Percentiles rank a stretch among this genome's conserved stretches.
Evolutionary conservation across 2,113 vertebrate species (phyloP).

Genomic region (Elachura formosa): DNA sequence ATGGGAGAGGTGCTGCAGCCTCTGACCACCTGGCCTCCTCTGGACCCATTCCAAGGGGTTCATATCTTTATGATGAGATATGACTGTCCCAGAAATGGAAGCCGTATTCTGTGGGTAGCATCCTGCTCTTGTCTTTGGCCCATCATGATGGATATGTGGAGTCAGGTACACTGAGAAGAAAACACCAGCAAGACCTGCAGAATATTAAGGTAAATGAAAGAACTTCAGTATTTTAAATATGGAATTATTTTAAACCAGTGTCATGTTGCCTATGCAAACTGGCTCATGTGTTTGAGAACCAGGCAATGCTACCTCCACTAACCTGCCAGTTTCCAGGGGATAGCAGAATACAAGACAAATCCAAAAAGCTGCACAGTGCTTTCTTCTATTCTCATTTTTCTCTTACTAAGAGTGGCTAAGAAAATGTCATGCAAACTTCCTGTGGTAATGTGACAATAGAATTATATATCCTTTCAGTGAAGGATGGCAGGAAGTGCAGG

Average conservation of each 20-base stretch:
- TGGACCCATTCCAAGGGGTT: accelerated
- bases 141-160: accelerated
- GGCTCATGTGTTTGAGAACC: accelerated
- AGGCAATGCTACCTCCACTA: not conserved
- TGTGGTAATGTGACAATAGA: not conserved
- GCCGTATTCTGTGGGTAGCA: not conserved
- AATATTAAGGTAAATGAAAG: not conserved
- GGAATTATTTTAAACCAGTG: not conserved
- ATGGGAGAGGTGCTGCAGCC: not conserved
- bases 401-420: not conserved
- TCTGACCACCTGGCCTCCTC: not conserved
- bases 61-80: not conserved
- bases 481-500: not conserved
- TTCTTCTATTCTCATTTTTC: not conserved
- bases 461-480: not conserved
- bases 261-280: accelerated
- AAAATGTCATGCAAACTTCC: not conserved
- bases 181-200: not conserved
- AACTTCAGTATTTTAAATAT: not conserved
- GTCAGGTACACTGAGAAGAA: not conserved
- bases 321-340: not conserved
- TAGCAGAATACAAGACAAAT: not conserved
- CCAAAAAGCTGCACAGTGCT: not conserved
- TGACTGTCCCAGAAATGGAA: not conserved
- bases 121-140: not conserved